These are phyloP conservation scores for Syngnathus scovelli DNA, from an alignment of 2,113 vertebrate genomes.

Conservation along the genomic window DNA sequence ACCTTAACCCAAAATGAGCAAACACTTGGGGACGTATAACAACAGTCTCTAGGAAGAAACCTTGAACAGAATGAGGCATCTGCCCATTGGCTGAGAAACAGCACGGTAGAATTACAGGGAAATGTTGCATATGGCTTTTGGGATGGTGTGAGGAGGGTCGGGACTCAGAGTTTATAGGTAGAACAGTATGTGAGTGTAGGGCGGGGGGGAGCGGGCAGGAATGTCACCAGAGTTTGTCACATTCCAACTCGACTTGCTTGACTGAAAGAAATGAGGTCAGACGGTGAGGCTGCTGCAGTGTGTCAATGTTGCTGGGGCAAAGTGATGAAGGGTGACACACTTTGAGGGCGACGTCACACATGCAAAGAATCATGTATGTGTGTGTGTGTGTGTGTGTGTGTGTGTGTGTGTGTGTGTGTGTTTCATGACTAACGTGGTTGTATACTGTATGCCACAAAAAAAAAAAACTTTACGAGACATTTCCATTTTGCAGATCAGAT, in stretches of 20 bases:
- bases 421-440: not conserved
- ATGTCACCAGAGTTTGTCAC: conserved; percentile 56
- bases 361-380: conserved; percentile 17
- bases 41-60: no score
- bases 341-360: conserved; percentile 24
- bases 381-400: not conserved
- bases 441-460: not conserved
- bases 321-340: conserved; percentile 29
- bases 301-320: conserved; percentile 34
- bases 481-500: not conserved
- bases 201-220: conserved; percentile 22
- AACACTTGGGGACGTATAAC: no score
- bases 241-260: conserved; percentile 46
- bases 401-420: not conserved
- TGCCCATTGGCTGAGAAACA: not conserved
- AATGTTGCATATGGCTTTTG: not conserved
- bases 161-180: conserved; percentile 1
- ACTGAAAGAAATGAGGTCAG: conserved; percentile 57
- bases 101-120: not conserved
- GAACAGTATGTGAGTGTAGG: not conserved
- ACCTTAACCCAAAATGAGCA: no score
- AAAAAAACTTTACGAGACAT: not conserved
- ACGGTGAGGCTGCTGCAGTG: conserved; percentile 38
- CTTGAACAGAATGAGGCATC: no score
- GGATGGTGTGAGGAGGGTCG: not conserved